These are phyloP conservation scores for Selene dorsalis DNA, from an alignment of 2,797 vertebrate species.

Conservation along the genomic window DNA sequence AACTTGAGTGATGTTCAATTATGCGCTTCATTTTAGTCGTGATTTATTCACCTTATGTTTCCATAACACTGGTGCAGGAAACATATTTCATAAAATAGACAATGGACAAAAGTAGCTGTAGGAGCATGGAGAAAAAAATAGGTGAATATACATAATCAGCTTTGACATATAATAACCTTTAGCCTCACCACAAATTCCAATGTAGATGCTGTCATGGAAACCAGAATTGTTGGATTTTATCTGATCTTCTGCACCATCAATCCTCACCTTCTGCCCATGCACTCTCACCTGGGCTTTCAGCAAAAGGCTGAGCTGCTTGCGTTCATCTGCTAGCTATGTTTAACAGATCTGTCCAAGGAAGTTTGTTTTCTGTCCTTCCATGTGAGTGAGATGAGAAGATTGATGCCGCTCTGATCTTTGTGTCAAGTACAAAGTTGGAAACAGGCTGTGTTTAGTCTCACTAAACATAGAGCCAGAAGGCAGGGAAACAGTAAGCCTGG, in stretches of 20 bases:
- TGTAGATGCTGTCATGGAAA: neutral
- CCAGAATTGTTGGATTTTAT: conserved; percentile 5
- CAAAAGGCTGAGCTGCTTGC: conserved; percentile 37
- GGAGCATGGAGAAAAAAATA: neutral
- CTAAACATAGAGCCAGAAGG: neutral
- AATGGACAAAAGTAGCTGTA: neutral
- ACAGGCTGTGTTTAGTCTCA: neutral
- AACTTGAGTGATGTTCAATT: no score
- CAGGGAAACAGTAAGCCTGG: neutral
- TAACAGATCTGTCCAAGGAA: neutral
- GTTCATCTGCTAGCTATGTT: neutral
- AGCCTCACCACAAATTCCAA: conserved; percentile 3
- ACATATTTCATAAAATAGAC: neutral
- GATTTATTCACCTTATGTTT: no score
- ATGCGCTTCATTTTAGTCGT: no score
- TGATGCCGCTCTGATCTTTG: neutral
- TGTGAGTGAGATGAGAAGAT: neutral
- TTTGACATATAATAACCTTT: conserved; percentile 8
- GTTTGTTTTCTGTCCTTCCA: neutral
- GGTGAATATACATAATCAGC: conserved; percentile 26
- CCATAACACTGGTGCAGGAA: neutral
- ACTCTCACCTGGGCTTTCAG: conserved; percentile 33
- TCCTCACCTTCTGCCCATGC: conserved; percentile 22
- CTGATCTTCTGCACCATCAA: neutral
- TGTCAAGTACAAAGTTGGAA: neutral